Conservation (phyloP, 1,140 invertebrate genomes). For the Paramacrobiotus metropolitanus region DNA sequence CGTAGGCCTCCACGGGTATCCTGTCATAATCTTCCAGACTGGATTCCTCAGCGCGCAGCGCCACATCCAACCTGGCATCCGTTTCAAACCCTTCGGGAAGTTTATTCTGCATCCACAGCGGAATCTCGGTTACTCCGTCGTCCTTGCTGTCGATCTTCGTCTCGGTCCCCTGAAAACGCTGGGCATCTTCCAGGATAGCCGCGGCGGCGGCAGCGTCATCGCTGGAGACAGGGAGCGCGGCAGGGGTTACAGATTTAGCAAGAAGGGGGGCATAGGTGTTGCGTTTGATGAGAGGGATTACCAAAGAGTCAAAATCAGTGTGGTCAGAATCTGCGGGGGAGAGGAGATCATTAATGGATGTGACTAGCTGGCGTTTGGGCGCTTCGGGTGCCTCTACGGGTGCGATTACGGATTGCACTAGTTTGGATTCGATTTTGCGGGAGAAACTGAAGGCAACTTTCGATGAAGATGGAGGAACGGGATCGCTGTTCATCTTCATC, state of each 20-base stretch:
- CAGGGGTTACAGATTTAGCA: not conserved
- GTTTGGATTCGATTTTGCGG: constrained; percentile 6
- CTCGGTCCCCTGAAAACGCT: not conserved
- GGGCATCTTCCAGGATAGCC: not conserved
- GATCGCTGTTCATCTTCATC: too few relatives aligned
- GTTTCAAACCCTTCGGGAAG: not conserved
- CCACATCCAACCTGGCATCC: not conserved
- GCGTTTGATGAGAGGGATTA: not conserved
- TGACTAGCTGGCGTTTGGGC: not conserved
- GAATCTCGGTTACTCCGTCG: not conserved
- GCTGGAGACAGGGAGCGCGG: not conserved
- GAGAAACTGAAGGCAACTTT: constrained; percentile 9
- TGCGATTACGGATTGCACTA: not conserved
- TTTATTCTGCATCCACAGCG: not conserved
- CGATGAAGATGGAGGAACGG: too few relatives aligned
- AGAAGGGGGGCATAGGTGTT: not conserved
- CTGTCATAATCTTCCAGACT: constrained; percentile 66
- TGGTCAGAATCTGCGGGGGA: not conserved
- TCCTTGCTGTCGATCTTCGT: not conserved
- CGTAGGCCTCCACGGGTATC: constrained; percentile 64
- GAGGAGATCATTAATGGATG: not conserved
- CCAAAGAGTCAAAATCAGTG: not conserved
- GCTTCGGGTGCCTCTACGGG: not conserved
- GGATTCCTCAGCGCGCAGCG: constrained; percentile 18
- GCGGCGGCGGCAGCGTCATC: not conserved